Base-by-base conservation (phyloP, 92 coral and sea anemone species). In the Zoanthus sociatus region DNA sequence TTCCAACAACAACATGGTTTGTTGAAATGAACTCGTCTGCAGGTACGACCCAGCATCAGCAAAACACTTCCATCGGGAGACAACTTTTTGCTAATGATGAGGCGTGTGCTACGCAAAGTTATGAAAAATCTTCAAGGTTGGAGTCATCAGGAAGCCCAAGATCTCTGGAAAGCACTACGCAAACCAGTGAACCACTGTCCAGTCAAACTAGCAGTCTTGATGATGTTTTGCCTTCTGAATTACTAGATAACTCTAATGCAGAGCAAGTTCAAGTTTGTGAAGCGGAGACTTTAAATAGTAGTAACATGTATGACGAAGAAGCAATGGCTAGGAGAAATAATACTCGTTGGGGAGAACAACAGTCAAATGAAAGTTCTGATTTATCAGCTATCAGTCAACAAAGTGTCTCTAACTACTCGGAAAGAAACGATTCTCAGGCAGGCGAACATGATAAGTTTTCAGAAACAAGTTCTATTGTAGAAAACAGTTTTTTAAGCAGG, bases 401-500 rank as follows among this genome's bases (percentile, higher is more conserved):
- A 31, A 30, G 33, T 69, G 4, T 31, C 31, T 30, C 46, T 16
- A 76, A 10, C 63, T 51, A 76, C 64, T 48, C 63, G 12, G 82
- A 76, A 14, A 53, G 1, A 26, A 31, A 20, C 8, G 9, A 21
- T 12, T 21, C 26, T 31, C 42, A 8, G 20, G 45, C n/a, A 53
- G 7, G 21, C 32, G 63, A 56, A 26, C 32, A 76, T 50, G 61
- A 50, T 2, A 21, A 9, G 20, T 31, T 31, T 76, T 76, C 82
- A 20, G 82, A 76, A n/a, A 18, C 66, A 26, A 26, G 64, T 45
- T 76, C 82, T 7, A 47, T 37, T 37, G 14, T 44, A 13, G 53
- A 15, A 14, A 73, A 37, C 81, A 76, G 81, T 55, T 30, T 76
- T 33, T 4, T 50, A 32, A 76, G 82, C 64, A 76, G 61, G 44